phyloP scores from a whole-genome alignment of 2,888 invertebrate species.

The Hyles lineata region DNA sequence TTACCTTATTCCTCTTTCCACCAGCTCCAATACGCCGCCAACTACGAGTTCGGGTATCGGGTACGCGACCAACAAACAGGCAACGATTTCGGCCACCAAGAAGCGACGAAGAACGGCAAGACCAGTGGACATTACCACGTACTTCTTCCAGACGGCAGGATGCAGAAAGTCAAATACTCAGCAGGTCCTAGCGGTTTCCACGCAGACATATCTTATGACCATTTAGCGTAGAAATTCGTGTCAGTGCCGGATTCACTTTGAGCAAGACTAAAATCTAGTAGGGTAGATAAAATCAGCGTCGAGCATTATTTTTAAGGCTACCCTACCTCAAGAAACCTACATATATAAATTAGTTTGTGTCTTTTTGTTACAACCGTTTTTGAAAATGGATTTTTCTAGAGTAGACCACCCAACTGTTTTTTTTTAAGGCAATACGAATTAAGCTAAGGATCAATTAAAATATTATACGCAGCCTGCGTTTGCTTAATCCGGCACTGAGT shows the following conservation, averaged over 20 bases:
- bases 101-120: slow-evolving; percentile 87
- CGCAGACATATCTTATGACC: slow-evolving; percentile 89
- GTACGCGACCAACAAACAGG: slow-evolving; percentile 89
- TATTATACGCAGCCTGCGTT: too few species aligned
- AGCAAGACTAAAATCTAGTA: too few species aligned
- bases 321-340: too few species aligned
- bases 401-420: too few species aligned
- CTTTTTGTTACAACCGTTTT: too few species aligned
- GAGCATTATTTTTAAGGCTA: too few species aligned
- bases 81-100: slow-evolving; percentile 91
- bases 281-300: too few species aligned
- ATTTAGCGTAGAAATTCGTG: slow-evolving; percentile 5
- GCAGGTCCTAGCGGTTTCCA: slow-evolving; percentile 91
- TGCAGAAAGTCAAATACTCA: slow-evolving; percentile 91
- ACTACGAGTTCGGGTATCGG: slow-evolving; percentile 88
- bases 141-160: slow-evolving; percentile 90
- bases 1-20: neutral
- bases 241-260: neutral
- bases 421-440: too few species aligned
- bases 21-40: slow-evolving; percentile 86
- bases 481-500: neutral
- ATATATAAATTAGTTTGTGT: too few species aligned
- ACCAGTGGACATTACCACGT: slow-evolving; percentile 91
- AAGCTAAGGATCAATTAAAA: too few species aligned
- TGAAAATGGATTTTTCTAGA: too few species aligned